A percentile compares a stretch with the other conserved stretches of the same genome.
phyloP scores from a whole-genome alignment of 2,888 invertebrate genomes.

The Scelioninae gen. 2 region DNA sequence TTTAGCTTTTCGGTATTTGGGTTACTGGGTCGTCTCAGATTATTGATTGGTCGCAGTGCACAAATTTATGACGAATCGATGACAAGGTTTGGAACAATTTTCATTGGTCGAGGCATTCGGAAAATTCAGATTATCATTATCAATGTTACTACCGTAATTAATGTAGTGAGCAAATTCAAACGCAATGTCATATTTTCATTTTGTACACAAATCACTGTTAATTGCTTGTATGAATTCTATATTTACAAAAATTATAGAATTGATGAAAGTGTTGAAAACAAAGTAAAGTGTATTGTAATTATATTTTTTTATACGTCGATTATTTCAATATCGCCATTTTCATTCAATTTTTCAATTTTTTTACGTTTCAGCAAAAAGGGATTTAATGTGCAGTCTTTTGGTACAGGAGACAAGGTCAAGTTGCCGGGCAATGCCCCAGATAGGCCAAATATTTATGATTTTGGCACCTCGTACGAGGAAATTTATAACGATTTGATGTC shows the following conservation, averaged over 20 bases:
- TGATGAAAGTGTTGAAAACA: too few relatives aligned
- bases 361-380: constrained; percentile 93
- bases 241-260: too few relatives aligned
- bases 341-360: too few relatives aligned
- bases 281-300: too few relatives aligned
- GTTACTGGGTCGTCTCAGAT: neutral
- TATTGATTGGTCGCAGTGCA: constrained; percentile 12
- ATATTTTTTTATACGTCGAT: too few relatives aligned
- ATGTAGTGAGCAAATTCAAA: too few relatives aligned
- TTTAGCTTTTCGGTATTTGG: constrained; percentile 4
- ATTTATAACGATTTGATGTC: constrained; percentile 94
- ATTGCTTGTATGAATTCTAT: too few relatives aligned
- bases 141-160: too few relatives aligned
- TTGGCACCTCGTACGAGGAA: constrained; percentile 95
- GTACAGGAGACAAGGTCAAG: constrained; percentile 96
- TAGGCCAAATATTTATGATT: constrained; percentile 97
- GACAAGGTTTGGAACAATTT: neutral
- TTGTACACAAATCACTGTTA: too few relatives aligned
- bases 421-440: constrained; percentile 96
- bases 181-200: too few relatives aligned
- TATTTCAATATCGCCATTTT: too few relatives aligned
- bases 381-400: constrained; percentile 95
- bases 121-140: too few relatives aligned
- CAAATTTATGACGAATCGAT: constrained; percentile 1
- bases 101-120: neutral